phyloP scores from a whole-genome alignment of 2,888 invertebrate genomes.

The Uropetala carovei region DNA sequence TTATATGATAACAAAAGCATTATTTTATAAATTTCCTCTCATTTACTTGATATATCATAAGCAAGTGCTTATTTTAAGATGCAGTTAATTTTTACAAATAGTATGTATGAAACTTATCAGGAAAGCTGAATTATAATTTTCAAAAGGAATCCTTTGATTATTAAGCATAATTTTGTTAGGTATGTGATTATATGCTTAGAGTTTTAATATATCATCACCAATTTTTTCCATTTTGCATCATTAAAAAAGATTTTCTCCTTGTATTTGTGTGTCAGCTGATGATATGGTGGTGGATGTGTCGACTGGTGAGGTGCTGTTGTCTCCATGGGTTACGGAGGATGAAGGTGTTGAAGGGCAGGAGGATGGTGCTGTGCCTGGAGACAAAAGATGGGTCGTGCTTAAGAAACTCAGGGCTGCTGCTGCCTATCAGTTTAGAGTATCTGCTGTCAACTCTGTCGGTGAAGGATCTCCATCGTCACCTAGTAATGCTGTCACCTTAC shows the following conservation, averaged over 20 bases:
- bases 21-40: not conserved
- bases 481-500: conserved; percentile 92
- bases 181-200: not conserved
- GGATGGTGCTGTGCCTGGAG: conserved; percentile 81
- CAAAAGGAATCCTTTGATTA: not conserved
- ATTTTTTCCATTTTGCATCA: not conserved
- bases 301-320: conserved; percentile 41
- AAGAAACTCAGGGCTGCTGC: conserved; percentile 94
- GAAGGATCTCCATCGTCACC: conserved; percentile 94
- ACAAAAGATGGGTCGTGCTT: conserved; percentile 87
- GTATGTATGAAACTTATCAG: too few relatives aligned
- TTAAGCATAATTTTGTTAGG: not conserved
- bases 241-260: too few relatives aligned
- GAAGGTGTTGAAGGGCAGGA: not conserved
- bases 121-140: too few relatives aligned
- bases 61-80: too few relatives aligned
- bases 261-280: not conserved
- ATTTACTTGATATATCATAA: too few relatives aligned
- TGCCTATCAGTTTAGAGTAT: conserved; percentile 97
- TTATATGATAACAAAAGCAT: not conserved
- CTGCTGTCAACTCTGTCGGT: conserved; percentile 96
- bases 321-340: conserved; percentile 40
- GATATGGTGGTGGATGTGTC: conserved; percentile 44
- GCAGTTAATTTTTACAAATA: too few relatives aligned
- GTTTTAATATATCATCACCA: not conserved